These are phyloP conservation scores for Brassicogethes aeneus DNA, from an alignment of 2,888 invertebrate species.

Conservation along the genomic window DNA sequence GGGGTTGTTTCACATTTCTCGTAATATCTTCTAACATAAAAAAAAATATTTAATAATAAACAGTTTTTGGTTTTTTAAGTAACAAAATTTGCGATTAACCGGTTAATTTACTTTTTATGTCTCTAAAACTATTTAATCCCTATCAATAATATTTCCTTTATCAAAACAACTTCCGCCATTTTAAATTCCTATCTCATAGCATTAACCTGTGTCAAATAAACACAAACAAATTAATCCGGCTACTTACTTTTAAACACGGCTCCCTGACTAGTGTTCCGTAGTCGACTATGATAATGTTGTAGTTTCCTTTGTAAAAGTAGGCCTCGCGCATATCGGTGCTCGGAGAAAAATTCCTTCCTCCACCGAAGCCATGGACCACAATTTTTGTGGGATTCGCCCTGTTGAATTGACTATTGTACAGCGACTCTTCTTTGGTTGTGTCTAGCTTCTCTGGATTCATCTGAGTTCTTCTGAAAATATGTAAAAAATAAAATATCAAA, in stretches of 20 bases:
- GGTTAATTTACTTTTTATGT: no score
- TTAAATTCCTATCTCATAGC: no score
- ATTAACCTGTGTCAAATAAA: no score
- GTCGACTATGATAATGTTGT: constrained; percentile 83
- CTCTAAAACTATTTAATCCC: no score
- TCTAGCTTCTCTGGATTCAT: constrained; percentile 62
- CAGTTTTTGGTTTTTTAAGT: no score
- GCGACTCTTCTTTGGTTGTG: constrained; percentile 58
- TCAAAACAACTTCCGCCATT: no score
- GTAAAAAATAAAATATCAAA: constrained; percentile 1
- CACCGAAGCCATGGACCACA: constrained; percentile 86
- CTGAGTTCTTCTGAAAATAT: constrained; percentile 56
- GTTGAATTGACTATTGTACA: constrained; percentile 70
- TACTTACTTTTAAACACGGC: constrained; percentile 64
- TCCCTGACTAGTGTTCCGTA: constrained; percentile 71
- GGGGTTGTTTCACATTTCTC: no score
- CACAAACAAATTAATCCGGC: no score
- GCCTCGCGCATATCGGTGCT: constrained; percentile 80
- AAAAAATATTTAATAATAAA: no score
- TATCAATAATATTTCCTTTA: no score
- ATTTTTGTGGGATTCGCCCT: constrained; percentile 73
- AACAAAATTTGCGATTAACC: no score
- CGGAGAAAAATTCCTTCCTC: constrained; percentile 70
- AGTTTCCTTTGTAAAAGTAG: constrained; percentile 70
- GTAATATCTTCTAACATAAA: no score